phyloP scores from a whole-genome alignment of 2,113 vertebrate species.

The Labeo catla region DNA sequence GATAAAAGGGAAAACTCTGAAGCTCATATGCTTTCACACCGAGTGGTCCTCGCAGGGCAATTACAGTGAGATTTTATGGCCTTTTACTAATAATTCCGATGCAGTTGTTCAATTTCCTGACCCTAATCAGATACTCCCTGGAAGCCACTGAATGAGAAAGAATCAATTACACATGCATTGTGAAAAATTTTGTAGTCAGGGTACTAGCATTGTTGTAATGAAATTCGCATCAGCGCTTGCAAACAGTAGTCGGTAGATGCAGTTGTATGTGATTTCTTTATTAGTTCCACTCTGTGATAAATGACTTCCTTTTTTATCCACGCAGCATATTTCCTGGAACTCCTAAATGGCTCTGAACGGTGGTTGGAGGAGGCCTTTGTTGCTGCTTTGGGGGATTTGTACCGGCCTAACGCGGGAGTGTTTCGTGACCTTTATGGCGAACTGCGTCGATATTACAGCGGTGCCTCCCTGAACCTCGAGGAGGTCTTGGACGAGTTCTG shows the following conservation, averaged over 20 bases:
- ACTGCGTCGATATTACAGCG: constrained; percentile 85
- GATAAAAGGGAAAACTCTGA: constrained; percentile 42
- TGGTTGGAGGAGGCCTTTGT: constrained; percentile 82
- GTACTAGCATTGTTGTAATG: neutral
- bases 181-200: no score
- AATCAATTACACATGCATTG: no score
- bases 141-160: no score
- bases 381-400: constrained; percentile 74
- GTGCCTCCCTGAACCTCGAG: constrained; percentile 87
- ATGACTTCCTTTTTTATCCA: constrained; percentile 17
- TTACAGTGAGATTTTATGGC: constrained; percentile 44
- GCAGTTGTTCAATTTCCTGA: constrained; percentile 5
- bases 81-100: constrained; percentile 28
- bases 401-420: constrained; percentile 78
- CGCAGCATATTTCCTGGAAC: constrained; percentile 87
- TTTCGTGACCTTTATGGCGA: constrained; percentile 89
- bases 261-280: neutral
- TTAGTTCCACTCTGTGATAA: neutral
- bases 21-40: constrained; percentile 34
- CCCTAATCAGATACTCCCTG: neutral
- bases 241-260: neutral
- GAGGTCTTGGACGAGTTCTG: constrained; percentile 95
- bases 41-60: neutral
- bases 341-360: constrained; percentile 87
- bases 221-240: neutral